These are phyloP conservation scores for Myripristis murdjan DNA, from an alignment of 2,797 vertebrate species.

Conservation along the genomic window DNA sequence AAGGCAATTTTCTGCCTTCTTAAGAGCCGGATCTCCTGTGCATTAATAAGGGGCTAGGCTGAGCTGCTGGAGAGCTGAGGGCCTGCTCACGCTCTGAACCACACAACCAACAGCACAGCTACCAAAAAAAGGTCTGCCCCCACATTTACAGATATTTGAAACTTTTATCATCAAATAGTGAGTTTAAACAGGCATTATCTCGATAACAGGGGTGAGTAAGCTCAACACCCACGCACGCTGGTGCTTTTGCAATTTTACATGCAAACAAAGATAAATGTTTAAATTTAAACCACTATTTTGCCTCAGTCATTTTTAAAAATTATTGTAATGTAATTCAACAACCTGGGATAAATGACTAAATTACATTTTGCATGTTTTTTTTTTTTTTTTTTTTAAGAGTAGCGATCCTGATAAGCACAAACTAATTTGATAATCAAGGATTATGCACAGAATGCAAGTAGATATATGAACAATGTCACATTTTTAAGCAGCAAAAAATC, in stretches of 20 bases:
- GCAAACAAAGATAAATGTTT: neutral
- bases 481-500: neutral
- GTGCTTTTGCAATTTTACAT: neutral
- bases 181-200: slow-evolving; percentile 47
- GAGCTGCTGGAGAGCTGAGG: slow-evolving; percentile 76
- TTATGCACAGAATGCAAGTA: too few species aligned
- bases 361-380: too few species aligned
- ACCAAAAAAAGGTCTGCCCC: slow-evolving; percentile 52
- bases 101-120: slow-evolving; percentile 45
- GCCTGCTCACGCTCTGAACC: slow-evolving; percentile 70
- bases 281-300: too few species aligned
- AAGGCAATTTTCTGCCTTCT: slow-evolving; percentile 92
- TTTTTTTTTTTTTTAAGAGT: too few species aligned
- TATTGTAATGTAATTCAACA: too few species aligned
- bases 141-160: slow-evolving; percentile 41
- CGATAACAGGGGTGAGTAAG: slow-evolving; percentile 29
- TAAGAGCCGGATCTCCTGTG: slow-evolving; percentile 86
- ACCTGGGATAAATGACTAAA: too few species aligned
- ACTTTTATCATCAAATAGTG: slow-evolving; percentile 36
- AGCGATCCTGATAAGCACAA: too few species aligned
- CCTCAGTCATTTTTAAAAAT: too few species aligned
- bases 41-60: slow-evolving; percentile 84
- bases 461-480: too few species aligned
- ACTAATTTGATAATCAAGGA: too few species aligned
- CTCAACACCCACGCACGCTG: neutral